A percentile compares a stretch with the other conserved stretches of the same genome.
Evolutionary conservation across 2,888 invertebrate genomes (phyloP).

Genomic region (Axea sp.): DNA sequence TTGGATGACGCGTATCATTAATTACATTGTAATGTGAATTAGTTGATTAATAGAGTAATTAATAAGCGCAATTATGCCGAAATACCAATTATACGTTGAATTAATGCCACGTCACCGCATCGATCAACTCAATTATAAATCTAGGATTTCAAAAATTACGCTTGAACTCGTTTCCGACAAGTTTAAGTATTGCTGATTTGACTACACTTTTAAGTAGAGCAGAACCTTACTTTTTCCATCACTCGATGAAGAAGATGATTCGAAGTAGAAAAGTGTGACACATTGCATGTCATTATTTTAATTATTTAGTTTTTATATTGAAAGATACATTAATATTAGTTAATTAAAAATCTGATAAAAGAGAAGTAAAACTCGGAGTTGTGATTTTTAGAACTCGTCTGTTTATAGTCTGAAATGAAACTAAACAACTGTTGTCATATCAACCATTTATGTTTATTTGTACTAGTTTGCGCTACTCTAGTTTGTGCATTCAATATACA

Average conservation of each 20-base stretch:
- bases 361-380: too few species aligned
- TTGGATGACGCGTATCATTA: conserved; percentile 13
- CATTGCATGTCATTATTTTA: conserved; percentile 15
- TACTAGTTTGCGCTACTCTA: not conserved
- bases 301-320: too few species aligned
- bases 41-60: conserved; percentile 20
- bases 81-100: conserved; percentile 27
- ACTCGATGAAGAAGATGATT: conserved; percentile 35
- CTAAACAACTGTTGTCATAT: conserved; percentile 37
- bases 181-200: not conserved
- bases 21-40: conserved; percentile 30
- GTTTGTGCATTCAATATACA: too few species aligned
- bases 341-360: too few species aligned
- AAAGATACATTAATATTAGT: too few species aligned
- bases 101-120: conserved; percentile 11
- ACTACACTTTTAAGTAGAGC: too few species aligned
- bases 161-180: too few species aligned
- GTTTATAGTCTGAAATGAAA: conserved; percentile 8
- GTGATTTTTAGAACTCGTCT: not conserved
- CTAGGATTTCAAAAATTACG: too few species aligned
- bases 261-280: conserved; percentile 7
- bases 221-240: conserved; percentile 42
- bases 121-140: conserved; percentile 1
- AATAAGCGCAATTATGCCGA: conserved; percentile 22
- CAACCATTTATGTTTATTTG: conserved; percentile 17